Evolutionary conservation across 2,797 vertebrate genomes (phyloP).

Genomic region (Rhodeus uyekii): DNA sequence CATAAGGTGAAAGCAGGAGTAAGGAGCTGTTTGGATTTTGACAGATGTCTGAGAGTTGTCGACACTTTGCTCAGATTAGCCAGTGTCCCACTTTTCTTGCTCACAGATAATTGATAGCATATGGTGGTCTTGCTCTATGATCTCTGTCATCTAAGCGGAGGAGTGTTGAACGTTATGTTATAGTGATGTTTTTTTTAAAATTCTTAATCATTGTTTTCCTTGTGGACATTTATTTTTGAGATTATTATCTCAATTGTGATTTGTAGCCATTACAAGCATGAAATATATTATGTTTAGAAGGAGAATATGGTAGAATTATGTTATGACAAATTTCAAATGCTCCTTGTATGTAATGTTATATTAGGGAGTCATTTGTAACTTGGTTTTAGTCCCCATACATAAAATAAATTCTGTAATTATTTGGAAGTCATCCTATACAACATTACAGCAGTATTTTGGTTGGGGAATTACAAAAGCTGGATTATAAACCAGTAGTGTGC

Average conservation of each 20-base stretch:
- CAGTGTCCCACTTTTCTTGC: slow-evolving; percentile 24
- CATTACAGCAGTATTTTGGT: too few relatives aligned
- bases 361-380: too few relatives aligned
- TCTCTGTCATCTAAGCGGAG: not conserved
- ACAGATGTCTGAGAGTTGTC: slow-evolving; percentile 8
- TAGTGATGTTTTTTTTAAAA: not conserved
- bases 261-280: not conserved
- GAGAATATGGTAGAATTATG: not conserved
- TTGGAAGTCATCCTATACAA: too few relatives aligned
- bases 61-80: slow-evolving; percentile 4
- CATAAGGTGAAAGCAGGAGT: slow-evolving; percentile 12
- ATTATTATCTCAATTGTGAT: not conserved
- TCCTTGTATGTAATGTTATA: too few relatives aligned
- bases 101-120: slow-evolving; percentile 47
- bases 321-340: too few relatives aligned
- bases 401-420: too few relatives aligned
- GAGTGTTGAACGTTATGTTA: not conserved
- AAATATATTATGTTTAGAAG: not conserved
- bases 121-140: slow-evolving; percentile 35
- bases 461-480: too few relatives aligned
- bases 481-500: not conserved
- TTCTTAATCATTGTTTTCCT: not conserved
- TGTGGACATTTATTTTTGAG: not conserved
- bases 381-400: too few relatives aligned
- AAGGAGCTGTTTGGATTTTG: slow-evolving; percentile 36